Conservation (phyloP, 2,113 vertebrate genomes). For the Anguilla japonica region DNA sequence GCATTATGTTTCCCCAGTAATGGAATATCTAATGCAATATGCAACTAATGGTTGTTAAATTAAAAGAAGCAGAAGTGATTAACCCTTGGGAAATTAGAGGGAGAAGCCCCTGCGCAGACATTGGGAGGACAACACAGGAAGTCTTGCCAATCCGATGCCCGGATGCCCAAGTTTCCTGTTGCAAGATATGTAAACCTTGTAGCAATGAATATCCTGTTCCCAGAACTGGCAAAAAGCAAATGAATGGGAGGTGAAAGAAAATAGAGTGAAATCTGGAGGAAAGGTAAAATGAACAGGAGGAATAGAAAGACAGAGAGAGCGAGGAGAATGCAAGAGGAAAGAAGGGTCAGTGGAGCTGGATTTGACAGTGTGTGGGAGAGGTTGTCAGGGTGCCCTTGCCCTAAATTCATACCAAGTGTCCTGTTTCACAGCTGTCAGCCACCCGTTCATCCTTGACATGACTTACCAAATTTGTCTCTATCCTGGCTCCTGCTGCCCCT, state of each 20-base stretch:
- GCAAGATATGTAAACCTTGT: background rate
- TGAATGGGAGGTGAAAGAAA: background rate
- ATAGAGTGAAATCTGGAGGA: background rate
- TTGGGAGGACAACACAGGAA: background rate
- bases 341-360: background rate
- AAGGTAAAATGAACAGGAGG: background rate
- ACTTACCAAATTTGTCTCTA: slow-evolving; percentile 54
- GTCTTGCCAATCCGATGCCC: background rate
- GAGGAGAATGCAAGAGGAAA: background rate
- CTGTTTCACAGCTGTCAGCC: slow-evolving; percentile 65
- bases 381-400: slow-evolving; percentile 37
- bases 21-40: no score
- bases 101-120: background rate
- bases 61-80: background rate
- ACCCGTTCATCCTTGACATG: slow-evolving; percentile 42
- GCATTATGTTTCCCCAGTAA: no score
- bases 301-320: background rate
- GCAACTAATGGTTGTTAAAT: background rate
- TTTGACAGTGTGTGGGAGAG: background rate
- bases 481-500: slow-evolving; percentile 23
- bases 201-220: background rate
- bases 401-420: slow-evolving; percentile 50
- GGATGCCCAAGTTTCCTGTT: slow-evolving; percentile 3
- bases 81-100: background rate
- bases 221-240: background rate